These are phyloP conservation scores for Stenchaetothrips biformis DNA, from an alignment of 2,888 invertebrate species.

Conservation along the genomic window DNA sequence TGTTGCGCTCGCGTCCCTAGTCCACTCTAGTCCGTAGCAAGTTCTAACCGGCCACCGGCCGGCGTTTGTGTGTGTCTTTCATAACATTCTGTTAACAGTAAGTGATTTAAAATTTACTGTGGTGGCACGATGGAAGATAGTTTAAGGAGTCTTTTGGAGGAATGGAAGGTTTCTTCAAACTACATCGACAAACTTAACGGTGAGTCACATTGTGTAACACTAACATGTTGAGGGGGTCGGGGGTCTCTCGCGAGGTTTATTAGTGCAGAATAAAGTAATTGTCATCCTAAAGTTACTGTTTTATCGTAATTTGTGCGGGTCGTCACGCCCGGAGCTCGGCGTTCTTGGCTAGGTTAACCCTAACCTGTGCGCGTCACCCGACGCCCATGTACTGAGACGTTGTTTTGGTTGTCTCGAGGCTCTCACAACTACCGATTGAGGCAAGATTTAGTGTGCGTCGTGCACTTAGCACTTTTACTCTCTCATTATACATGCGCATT, in stretches of 20 bases:
- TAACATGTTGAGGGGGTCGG: not conserved
- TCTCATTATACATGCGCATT: not conserved
- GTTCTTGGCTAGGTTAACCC: not conserved
- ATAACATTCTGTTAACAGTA: not conserved
- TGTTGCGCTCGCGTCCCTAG: not conserved
- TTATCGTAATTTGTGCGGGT: not conserved
- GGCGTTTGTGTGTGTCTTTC: not conserved
- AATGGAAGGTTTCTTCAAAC: slow-evolving; percentile 4
- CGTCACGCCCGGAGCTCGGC: not conserved
- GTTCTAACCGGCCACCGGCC: slow-evolving; percentile 10
- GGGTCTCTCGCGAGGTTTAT: not conserved
- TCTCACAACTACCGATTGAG: not conserved
- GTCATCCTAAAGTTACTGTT: not conserved
- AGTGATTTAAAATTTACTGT: not conserved
- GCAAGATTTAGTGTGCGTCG: not conserved
- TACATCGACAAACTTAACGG: slow-evolving; percentile 1
- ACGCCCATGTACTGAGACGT: not conserved
- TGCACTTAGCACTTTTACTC: not conserved
- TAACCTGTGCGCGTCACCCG: not conserved
- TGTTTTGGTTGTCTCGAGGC: not conserved
- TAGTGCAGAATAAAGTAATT: not conserved
- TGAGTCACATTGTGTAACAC: not conserved
- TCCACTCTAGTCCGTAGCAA: not conserved
- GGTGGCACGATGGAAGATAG: not conserved
- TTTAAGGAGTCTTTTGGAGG: not conserved